Base-by-base conservation (phyloP, 2,113 vertebrate genomes). In the Xenotilapia longispinis region DNA sequence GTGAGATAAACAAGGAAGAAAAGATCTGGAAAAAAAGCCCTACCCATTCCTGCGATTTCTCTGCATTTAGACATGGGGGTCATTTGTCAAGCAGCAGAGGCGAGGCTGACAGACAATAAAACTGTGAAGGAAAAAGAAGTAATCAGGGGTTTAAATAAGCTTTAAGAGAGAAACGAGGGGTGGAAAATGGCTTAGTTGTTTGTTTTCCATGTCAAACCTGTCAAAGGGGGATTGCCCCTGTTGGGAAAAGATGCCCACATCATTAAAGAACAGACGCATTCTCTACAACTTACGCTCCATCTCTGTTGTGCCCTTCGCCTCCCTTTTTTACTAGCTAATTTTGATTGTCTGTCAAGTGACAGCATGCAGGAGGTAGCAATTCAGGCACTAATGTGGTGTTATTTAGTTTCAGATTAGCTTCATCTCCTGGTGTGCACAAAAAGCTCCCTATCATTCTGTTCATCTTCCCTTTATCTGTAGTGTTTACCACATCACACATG, bases 241-340 rank as follows among this genome's bases (percentile, higher is more conserved):
- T 38, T 89, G 85, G 91, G 88, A 85, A 91, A 92, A 87, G 42
- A 79, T 81, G 87, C 70, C 36, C 31, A 28, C 81, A 70, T 91
- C 89, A 85, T 93, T 81, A 85, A 88, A 80, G 87, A 92, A 84
- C 42, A 82, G 83, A 90, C 36, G 42, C 63, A 87, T 84, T 81
- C 82, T 89, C 40, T 82, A 63, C 38, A 86, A 49, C 49, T 49
- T 55, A 40, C 11, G 6, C 21, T 78, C 21, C 10, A 19, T 63
- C 42, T 80, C 45, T 49, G 7, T 55, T 26, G 21, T 58, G 55
- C 82, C 68, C 26, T 55, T 58, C 49, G 11, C 14, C 70, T 81
- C 23, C 6, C 19, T 19, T 58, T 73, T 57, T 53, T 42, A 7
- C 47, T n/a, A 53, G 33, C 9, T 36, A 11, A 28, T 57, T 40